phyloP scores from a whole-genome alignment of 2,888 invertebrate genomes.

The Polyommatus iphigenia region DNA sequence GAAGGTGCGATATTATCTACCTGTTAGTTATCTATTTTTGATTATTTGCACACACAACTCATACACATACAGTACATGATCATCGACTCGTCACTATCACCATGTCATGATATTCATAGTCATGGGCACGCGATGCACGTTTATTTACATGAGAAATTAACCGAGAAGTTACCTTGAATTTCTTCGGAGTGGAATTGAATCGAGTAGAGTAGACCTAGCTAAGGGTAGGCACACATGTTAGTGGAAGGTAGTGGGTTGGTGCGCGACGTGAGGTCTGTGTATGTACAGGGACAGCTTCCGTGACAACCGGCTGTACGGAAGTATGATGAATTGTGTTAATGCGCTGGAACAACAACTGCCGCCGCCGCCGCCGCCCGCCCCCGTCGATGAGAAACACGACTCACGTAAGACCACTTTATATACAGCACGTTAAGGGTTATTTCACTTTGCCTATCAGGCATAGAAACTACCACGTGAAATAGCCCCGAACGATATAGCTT shows the following conservation, averaged over 20 bases:
- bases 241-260: slow-evolving; percentile 12
- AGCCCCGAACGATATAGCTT: slow-evolving; percentile 19
- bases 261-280: slow-evolving; percentile 39
- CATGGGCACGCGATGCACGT: slow-evolving; percentile 66
- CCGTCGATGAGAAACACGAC: slow-evolving; percentile 75
- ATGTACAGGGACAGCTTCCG: slow-evolving; percentile 90
- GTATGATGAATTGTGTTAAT: slow-evolving; percentile 98
- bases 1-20: slow-evolving; percentile 83
- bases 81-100: slow-evolving; percentile 40
- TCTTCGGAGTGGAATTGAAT: background rate
- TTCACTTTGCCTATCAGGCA: background rate
- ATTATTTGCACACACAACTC: slow-evolving; percentile 36
- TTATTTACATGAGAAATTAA: background rate
- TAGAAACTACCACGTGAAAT: background rate
- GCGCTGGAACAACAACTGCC: slow-evolving; percentile 94
- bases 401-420: slow-evolving; percentile 61
- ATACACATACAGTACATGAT: slow-evolving; percentile 38
- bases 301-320: slow-evolving; percentile 95
- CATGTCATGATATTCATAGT: slow-evolving; percentile 46
- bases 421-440: background rate
- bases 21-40: slow-evolving; percentile 34
- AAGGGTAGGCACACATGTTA: slow-evolving; percentile 14
- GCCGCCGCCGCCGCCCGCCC: slow-evolving; percentile 79
- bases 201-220: background rate
- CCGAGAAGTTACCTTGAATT: background rate